Evolutionary conservation across 2,797 vertebrate species (phyloP), one percentile per base, ranked within the genome.

Genomic region (Phataginus tricuspis): DNA sequence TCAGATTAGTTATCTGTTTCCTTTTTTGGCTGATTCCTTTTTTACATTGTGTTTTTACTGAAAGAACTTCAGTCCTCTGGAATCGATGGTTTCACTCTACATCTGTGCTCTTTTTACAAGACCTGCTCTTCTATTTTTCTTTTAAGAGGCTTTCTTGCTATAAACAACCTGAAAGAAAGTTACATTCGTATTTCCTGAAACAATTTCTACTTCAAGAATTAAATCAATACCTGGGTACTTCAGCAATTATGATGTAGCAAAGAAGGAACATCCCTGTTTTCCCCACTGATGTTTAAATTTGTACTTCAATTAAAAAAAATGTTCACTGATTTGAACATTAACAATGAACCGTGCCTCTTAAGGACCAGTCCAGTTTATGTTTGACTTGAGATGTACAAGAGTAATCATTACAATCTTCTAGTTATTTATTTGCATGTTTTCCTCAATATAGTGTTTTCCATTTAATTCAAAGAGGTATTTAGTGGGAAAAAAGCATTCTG

Each of bases 271-370:
- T 51, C 78, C 39, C 34, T 84, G 11, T 61, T 95, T 95, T 86
- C 53, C 88, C 27, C 57, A 59, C 14, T 45, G 64, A 63, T 64
- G 94, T 97, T 91, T 90, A 64, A 89, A 85, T 91, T 91, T 95
- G 7, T 19, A 57, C 80, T 95, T 96, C 74, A 80, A 63, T 45
- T 45, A 45, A 45, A 45, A 45, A 45, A 45, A 45, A 45, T 45
- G 21, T 80, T 23, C 27, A 83, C 21, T 42, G 16, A 57, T 72
- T 74, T 84, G 49, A 63, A 57, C 87, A 57, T 85, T 37, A 82
- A 0, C 68, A 94, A 3, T 34, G 29, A 91, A 15, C 42, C 49
- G 53, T 80, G 55, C 4, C 51, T 84, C 94, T 95, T 95, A 13
- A 69, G n/a, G 53, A 75, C 61, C 25, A 72, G 7, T 39, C 92